Base-by-base conservation (phyloP, 2,888 invertebrate species). In the Eubasilissa splendida region DNA sequence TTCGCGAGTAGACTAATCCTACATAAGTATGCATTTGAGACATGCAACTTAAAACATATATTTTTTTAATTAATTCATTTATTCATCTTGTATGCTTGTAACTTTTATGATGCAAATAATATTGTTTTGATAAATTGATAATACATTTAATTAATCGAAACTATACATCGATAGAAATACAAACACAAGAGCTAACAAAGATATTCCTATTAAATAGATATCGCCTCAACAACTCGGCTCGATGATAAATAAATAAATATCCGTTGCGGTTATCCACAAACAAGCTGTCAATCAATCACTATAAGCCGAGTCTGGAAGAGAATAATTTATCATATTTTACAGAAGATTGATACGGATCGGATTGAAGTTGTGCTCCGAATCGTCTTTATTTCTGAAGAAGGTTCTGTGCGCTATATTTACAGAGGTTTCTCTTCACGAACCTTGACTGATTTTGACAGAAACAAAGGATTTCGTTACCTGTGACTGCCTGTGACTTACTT, bases 311-410 rank as follows among this genome's bases (percentile, higher is more conserved):
- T 54, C n/a, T 33, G 42, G 65, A 56, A 11, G 56, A 59, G 50
- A 68, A 59, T 59, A 77, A 78, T 78, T 78, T 60, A 78, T 78
- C 78, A 60, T 31, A 71, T 31, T 78, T 71, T 70, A 68, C 22
- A 68, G 58, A 71, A 78, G 71, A 78, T 78, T 78, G 78, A 78
- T 73, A 78, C 42, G 78, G 77, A 77, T 59, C 58, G 68, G 77
- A 42, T 59, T 77, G 59, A 77, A 78, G 78, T 78, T 70, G 58
- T 52, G 52, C 11, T 11, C n/a, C 60, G 53, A 60, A 42, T 70
- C n/a, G 59, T 71, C 59, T 71, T 78, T 73, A 78, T 71, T 78
- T 78, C 11, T 33, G 14, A 31, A 14, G 33, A 33, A 33, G 74
- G 12, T 58, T n/a, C n/a, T 59, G 42, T 58, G 59, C 9, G 58